Evolutionary conservation across 2,888 invertebrate species (phyloP).

Genomic region (Lacanobia oleracea): DNA sequence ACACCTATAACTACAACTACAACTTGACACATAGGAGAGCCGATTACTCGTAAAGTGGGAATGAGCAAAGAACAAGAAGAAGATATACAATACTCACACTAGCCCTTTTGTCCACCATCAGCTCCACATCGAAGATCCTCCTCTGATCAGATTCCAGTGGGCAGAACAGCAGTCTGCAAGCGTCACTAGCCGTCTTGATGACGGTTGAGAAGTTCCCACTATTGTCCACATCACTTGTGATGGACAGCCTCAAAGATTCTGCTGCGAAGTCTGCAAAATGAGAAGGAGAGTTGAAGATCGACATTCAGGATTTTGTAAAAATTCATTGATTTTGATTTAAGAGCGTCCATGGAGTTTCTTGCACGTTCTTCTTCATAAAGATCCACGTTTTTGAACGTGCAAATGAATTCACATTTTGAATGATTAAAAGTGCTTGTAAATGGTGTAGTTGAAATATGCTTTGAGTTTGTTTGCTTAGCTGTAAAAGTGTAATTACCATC

Average conservation of each 20-base stretch:
- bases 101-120: slow-evolving; percentile 72
- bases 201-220: slow-evolving; percentile 69
- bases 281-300: not conserved
- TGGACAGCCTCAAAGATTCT: slow-evolving; percentile 71
- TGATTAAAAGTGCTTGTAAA: not conserved
- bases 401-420: not conserved
- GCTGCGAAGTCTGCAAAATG: slow-evolving; percentile 76
- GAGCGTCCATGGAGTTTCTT: not conserved
- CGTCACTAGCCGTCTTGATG: slow-evolving; percentile 68
- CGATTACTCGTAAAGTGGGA: too few relatives aligned
- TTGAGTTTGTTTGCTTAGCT: not conserved
- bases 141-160: slow-evolving; percentile 74
- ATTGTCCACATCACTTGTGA: slow-evolving; percentile 74
- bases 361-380: not conserved
- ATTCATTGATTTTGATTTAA: too few relatives aligned
- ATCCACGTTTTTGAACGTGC: not conserved
- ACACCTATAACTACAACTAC: too few relatives aligned
- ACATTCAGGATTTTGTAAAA: not conserved
- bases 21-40: too few relatives aligned
- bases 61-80: too few relatives aligned
- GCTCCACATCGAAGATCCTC: slow-evolving; percentile 74
- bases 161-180: slow-evolving; percentile 74
- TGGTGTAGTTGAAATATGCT: not conserved
- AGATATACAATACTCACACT: slow-evolving; percentile 69
- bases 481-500: too few relatives aligned